Conservation (phyloP, 2,888 invertebrate genomes). For the Lacanobia wlatinum region DNA sequence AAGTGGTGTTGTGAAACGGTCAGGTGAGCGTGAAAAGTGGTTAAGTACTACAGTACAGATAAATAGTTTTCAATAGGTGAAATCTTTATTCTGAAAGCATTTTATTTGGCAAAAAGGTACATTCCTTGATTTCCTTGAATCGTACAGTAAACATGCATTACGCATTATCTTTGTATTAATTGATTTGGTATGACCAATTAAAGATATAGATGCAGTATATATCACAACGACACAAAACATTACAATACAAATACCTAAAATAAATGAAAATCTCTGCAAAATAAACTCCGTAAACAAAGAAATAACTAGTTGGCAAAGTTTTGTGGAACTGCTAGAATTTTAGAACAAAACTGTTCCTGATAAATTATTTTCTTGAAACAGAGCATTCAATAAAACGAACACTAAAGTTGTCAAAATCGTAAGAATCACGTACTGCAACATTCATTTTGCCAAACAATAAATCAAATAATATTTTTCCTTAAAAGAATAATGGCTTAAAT, state of each 20-base stretch:
- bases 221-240: neutral
- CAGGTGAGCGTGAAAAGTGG: neutral
- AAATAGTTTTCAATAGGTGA: neutral
- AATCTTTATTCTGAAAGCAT: too few relatives aligned
- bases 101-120: too few relatives aligned
- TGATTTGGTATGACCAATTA: neutral
- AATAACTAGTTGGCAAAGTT: neutral
- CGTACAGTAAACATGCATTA: neutral
- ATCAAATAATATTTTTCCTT: conserved; percentile 42
- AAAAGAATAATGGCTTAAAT: conserved; percentile 43
- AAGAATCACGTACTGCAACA: conserved; percentile 42
- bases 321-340: neutral
- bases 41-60: neutral
- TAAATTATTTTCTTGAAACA: neutral
- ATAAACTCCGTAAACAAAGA: neutral
- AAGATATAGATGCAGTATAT: neutral
- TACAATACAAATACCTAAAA: neutral
- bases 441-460: conserved; percentile 50
- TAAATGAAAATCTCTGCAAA: neutral
- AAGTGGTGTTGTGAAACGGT: neutral
- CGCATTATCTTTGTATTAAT: neutral
- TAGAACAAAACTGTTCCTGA: neutral
- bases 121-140: too few relatives aligned
- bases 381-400: conserved; percentile 17
- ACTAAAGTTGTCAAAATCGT: conserved; percentile 30